These are phyloP conservation scores for Pomacea maculata DNA, from an alignment of 1,140 invertebrate genomes.

Conservation along the genomic window DNA sequence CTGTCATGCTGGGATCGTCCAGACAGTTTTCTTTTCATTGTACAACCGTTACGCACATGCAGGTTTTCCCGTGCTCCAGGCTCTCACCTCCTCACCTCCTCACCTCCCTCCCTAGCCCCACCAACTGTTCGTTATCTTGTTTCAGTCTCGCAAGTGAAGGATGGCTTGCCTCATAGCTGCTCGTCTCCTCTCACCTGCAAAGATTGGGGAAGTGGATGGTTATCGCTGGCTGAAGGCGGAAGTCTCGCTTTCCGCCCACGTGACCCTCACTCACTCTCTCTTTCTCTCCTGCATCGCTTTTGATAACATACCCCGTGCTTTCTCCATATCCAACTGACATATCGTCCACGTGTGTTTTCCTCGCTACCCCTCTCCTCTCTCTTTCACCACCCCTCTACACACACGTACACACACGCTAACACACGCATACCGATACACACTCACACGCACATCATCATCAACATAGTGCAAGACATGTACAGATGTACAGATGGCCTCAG, in stretches of 20 bases:
- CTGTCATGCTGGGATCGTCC: no score
- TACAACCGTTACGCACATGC: no score
- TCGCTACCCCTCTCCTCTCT: slow-evolving; percentile 22
- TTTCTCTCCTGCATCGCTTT: background rate
- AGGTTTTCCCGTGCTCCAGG: background rate
- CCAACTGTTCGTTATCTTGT: background rate
- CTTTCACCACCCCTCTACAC: slow-evolving; percentile 8
- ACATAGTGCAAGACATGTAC: background rate
- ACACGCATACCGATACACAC: background rate
- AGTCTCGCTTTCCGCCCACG: no score
- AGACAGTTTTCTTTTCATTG: background rate
- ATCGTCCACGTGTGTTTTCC: background rate
- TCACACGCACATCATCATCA: background rate
- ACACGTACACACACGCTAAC: background rate
- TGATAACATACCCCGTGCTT: background rate
- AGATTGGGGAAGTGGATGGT: no score
- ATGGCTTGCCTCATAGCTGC: no score
- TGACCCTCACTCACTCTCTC: background rate
- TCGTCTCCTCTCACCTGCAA: no score
- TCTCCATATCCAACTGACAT: background rate
- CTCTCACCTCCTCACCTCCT: background rate
- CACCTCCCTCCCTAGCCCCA: background rate
- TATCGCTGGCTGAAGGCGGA: no score
- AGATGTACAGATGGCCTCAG: background rate
- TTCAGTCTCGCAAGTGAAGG: no score